Evolutionary conservation across 2,797 vertebrate species (phyloP), one percentile per base, ranked within the genome.

Genomic region (Tamandua tetradactyla): DNA sequence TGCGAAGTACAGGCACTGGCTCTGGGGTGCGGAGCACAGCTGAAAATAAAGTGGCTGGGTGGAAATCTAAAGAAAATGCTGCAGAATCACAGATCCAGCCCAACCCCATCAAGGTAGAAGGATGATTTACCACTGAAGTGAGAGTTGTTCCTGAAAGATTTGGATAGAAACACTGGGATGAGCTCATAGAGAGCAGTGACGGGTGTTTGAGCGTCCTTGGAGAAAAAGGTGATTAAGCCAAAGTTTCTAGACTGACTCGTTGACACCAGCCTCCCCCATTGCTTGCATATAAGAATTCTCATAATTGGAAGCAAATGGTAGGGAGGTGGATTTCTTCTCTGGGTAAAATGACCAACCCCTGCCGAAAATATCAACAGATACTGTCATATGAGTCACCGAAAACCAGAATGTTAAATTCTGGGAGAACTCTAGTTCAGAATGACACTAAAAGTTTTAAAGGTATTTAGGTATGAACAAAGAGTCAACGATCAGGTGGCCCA

Each of bases 91-190:
- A 75, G 14, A 40, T 88, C 72, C 40, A 15, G n/a, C 7, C 23
- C 4, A 15, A 10, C 10, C 30, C 20, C 7, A 30, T 13, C 9
- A 12, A 55, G 7, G 2, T 3, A 72, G 25, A 25, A 52, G 25
- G 15, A 32, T 40, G 37, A 57, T n/a, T n/a, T 57, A 40, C 37
- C 25, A 27, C 1, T 47, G 59, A 59, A 14, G 17, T 47, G 14
- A 8, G 17, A 6, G 8, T 40, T 7, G 0, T 25, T 1, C 0
- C 3, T 27, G 40, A 11, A 4, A 66, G 5, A 3, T 35, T 32
- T 81, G 3, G 10, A 44, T 25, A 40, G 57, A 82, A 74, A 47
- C 18, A 11, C 7, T 7, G 37, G 10, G 11, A 27, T 47, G 5
- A 40, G 30, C 59, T 89, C n/a, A 69, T 3, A 25, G 8, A 57